Evolutionary conservation across 2,113 vertebrate species (phyloP).

Genomic region (Polypterus senegalus): DNA sequence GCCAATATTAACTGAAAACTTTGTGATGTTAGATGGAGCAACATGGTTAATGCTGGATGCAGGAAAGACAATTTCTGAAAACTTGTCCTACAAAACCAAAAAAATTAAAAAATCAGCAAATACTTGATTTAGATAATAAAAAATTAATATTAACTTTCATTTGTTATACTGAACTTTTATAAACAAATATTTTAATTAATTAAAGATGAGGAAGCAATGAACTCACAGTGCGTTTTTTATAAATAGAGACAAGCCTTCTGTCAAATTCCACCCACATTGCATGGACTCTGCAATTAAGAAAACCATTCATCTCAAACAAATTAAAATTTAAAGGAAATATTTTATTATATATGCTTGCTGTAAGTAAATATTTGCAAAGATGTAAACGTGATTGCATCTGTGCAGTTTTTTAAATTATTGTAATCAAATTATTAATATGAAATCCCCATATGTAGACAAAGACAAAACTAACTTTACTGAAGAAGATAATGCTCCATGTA

Average conservation of each 20-base stretch:
- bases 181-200: not conserved
- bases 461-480: too few relatives aligned
- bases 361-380: too few relatives aligned
- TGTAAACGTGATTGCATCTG: too few relatives aligned
- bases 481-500: too few relatives aligned
- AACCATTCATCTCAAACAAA: not conserved
- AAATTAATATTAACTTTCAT: not conserved
- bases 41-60: constrained; percentile 48
- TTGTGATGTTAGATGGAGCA: constrained; percentile 32
- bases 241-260: constrained; percentile 47
- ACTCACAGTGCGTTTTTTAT: constrained; percentile 54
- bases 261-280: constrained; percentile 48
- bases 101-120: not conserved
- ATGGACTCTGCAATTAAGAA: constrained; percentile 31
- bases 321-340: too few relatives aligned
- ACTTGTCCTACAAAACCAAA: constrained; percentile 37
- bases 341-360: too few relatives aligned
- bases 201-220: too few relatives aligned
- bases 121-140: not conserved
- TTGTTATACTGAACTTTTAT: too few relatives aligned
- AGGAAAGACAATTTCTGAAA: constrained; percentile 52
- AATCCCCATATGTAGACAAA: too few relatives aligned
- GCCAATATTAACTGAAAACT: constrained; percentile 44
- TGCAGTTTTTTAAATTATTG: too few relatives aligned
- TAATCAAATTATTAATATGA: too few relatives aligned